Evolutionary conservation across 2,888 invertebrate species (phyloP).

Genomic region (Lamellibrachia columna): DNA sequence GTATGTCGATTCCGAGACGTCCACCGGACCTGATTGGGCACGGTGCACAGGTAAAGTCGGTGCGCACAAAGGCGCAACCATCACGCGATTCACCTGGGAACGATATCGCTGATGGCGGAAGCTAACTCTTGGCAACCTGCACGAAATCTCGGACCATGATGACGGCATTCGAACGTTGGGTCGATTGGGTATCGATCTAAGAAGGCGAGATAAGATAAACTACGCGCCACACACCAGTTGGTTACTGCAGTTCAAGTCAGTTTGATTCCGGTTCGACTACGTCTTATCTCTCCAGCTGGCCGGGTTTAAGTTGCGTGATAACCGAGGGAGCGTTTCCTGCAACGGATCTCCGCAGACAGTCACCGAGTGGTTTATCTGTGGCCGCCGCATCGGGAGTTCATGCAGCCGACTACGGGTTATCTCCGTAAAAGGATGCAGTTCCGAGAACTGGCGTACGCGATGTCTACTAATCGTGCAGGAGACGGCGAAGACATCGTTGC

Average conservation of each 20-base stretch:
- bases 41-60: not conserved
- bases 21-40: not conserved
- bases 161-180: not conserved
- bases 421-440: not conserved
- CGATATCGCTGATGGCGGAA: not conserved
- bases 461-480: not conserved
- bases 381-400: not conserved
- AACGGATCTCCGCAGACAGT: not conserved
- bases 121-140: not conserved
- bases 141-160: not conserved
- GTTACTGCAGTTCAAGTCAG: not conserved
- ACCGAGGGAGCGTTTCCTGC: not conserved
- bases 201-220: not conserved
- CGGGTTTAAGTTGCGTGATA: not conserved
- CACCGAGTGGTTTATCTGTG: not conserved
- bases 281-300: not conserved
- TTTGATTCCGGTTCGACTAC: not conserved
- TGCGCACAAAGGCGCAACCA: not conserved
- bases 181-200: constrained; percentile 1
- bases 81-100: not conserved
- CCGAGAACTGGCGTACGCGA: not conserved
- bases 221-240: not conserved
- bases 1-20: not conserved
- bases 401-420: not conserved
- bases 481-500: not conserved